Evolutionary conservation across 2,888 invertebrate species (phyloP).

Genomic region (Dichetophora obliterata): DNA sequence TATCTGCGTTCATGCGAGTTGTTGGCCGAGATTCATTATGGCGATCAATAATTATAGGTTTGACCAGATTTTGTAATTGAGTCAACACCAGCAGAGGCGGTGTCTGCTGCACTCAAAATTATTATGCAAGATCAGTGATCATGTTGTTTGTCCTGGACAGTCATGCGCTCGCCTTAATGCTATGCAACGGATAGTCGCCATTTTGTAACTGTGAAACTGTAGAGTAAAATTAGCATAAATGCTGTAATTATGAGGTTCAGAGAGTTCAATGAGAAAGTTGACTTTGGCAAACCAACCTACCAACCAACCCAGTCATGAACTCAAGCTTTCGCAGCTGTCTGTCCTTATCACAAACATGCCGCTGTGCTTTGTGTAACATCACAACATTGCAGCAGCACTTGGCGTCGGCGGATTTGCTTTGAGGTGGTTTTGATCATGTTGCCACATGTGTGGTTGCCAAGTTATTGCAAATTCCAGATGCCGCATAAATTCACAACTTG

Average conservation of each 20-base stretch:
- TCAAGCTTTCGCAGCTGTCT: neutral
- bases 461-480: slow-evolving; percentile 16
- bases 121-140: too few relatives aligned
- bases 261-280: too few relatives aligned
- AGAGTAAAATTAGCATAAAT: neutral
- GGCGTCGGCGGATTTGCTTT: slow-evolving; percentile 31
- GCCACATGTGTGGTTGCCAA: slow-evolving; percentile 27
- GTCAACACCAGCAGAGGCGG: slow-evolving; percentile 40
- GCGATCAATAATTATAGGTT: slow-evolving; percentile 32
- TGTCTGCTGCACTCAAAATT: too few relatives aligned
- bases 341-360: neutral
- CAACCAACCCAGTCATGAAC: neutral
- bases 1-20: neutral
- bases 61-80: slow-evolving; percentile 41
- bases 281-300: neutral
- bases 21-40: slow-evolving; percentile 17
- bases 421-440: slow-evolving; percentile 35
- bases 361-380: neutral
- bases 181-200: neutral
- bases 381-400: neutral
- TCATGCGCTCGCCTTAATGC: too few relatives aligned
- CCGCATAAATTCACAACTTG: slow-evolving; percentile 60
- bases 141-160: too few relatives aligned
- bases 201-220: neutral
- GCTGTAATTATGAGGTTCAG: neutral